Evolutionary conservation across 2,888 invertebrate genomes (phyloP).

Genomic region (Doris montereyensis): DNA sequence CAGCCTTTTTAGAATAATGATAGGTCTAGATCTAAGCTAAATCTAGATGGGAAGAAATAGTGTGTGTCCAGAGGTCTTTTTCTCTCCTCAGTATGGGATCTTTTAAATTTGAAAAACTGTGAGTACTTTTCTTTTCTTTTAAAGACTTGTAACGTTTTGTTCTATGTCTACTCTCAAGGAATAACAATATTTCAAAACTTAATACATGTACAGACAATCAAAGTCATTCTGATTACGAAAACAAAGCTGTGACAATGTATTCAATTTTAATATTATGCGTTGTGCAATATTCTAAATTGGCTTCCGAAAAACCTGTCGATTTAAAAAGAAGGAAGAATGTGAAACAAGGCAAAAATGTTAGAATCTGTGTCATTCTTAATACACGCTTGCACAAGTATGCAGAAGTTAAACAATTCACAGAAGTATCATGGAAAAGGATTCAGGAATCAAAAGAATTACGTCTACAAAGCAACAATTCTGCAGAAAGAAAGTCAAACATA

Average conservation of each 20-base stretch:
- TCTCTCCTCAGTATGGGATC: too few species aligned
- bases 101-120: too few species aligned
- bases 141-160: too few species aligned
- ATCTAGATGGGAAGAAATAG: too few species aligned
- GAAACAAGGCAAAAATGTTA: background rate
- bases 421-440: background rate
- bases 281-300: background rate
- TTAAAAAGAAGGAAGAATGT: background rate
- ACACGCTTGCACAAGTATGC: background rate
- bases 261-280: background rate
- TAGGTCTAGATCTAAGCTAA: too few species aligned
- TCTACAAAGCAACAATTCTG: background rate
- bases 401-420: constrained; percentile 1
- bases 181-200: too few species aligned
- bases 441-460: background rate
- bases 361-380: background rate
- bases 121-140: too few species aligned
- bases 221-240: background rate
- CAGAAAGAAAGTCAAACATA: background rate
- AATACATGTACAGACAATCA: too few species aligned
- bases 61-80: too few species aligned
- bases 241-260: background rate
- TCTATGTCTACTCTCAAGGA: too few species aligned
- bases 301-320: background rate
- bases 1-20: too few species aligned